These are phyloP conservation scores for Todus mexicanus DNA, from an alignment of 2,797 vertebrate species.

Conservation along the genomic window DNA sequence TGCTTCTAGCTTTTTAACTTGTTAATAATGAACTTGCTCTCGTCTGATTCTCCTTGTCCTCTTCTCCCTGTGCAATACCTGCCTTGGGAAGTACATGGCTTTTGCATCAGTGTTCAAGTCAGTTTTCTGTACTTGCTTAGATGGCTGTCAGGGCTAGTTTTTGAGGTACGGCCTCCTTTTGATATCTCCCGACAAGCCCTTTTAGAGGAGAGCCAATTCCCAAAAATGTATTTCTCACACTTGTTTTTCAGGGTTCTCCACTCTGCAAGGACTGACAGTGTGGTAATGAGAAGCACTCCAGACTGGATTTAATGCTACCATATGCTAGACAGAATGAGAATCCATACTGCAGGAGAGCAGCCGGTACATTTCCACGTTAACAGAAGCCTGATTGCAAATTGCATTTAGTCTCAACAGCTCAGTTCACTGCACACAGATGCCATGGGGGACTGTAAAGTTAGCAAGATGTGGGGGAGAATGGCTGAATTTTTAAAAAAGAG, in stretches of 20 bases:
- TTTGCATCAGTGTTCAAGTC: constrained; percentile 47
- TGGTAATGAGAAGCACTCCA: constrained; percentile 75
- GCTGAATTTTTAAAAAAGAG: constrained; percentile 65
- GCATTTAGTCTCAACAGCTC: constrained; percentile 78
- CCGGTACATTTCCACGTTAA: constrained; percentile 75
- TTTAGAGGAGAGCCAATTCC: constrained; percentile 63
- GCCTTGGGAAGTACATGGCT: neutral
- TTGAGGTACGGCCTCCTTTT: constrained; percentile 60
- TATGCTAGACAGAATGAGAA: constrained; percentile 82
- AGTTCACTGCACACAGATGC: constrained; percentile 78
- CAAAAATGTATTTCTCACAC: constrained; percentile 68
- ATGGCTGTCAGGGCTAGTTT: constrained; percentile 67
- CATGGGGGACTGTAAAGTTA: constrained; percentile 74
- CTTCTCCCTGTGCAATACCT: constrained; percentile 27
- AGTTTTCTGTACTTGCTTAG: constrained; percentile 24
- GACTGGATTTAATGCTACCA: constrained; percentile 79
- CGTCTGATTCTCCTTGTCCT: neutral
- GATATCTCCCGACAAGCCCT: constrained; percentile 65
- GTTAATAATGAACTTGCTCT: constrained; percentile 18
- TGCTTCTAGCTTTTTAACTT: constrained; percentile 11
- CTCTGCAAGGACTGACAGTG: constrained; percentile 69
- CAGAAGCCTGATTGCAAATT: constrained; percentile 78
- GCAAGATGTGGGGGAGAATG: constrained; percentile 71
- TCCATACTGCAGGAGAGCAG: constrained; percentile 77
- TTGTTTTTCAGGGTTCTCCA: constrained; percentile 75